Evolutionary conservation across 1,140 invertebrate species (phyloP).

Genomic region (Bombus confusus): DNA sequence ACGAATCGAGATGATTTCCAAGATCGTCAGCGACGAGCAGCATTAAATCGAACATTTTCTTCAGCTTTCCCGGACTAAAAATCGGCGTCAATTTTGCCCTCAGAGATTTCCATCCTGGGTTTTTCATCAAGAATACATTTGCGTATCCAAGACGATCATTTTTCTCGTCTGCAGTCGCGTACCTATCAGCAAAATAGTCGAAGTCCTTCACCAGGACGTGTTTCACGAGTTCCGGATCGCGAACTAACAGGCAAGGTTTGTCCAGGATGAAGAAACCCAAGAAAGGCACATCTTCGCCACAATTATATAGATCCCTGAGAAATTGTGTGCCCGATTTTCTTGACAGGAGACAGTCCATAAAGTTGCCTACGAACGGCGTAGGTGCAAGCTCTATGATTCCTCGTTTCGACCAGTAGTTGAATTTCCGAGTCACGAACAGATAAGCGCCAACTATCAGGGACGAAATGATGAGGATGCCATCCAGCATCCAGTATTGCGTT

Average conservation of each 20-base stretch:
- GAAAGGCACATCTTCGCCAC: slow-evolving; percentile 56
- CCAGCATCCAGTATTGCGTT: slow-evolving; percentile 51
- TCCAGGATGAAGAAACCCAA: slow-evolving; percentile 77
- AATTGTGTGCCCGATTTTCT: slow-evolving; percentile 47
- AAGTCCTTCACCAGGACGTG: slow-evolving; percentile 82
- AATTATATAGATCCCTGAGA: slow-evolving; percentile 60
- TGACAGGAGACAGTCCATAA: slow-evolving; percentile 44
- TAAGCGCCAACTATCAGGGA: slow-evolving; percentile 50
- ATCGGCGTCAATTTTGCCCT: slow-evolving; percentile 78
- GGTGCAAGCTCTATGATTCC: slow-evolving; percentile 70
- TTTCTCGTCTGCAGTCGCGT: slow-evolving; percentile 43
- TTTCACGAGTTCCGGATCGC: slow-evolving; percentile 80
- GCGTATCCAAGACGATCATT: slow-evolving; percentile 65
- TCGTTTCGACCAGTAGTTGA: slow-evolving; percentile 77
- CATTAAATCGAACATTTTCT: slow-evolving; percentile 79
- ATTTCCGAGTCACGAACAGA: slow-evolving; percentile 73
- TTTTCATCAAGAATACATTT: slow-evolving; percentile 73
- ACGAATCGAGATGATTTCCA: slow-evolving; percentile 66
- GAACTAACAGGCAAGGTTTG: slow-evolving; percentile 76
- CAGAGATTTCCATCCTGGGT: slow-evolving; percentile 77
- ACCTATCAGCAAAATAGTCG: slow-evolving; percentile 75
- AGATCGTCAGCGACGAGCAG: slow-evolving; percentile 76
- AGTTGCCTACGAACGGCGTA: slow-evolving; percentile 74
- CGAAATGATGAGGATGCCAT: slow-evolving; percentile 15
- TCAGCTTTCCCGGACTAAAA: slow-evolving; percentile 79